Conservation (phyloP, 2,113 vertebrate genomes). For the Mesocricetus auratus region DNA sequence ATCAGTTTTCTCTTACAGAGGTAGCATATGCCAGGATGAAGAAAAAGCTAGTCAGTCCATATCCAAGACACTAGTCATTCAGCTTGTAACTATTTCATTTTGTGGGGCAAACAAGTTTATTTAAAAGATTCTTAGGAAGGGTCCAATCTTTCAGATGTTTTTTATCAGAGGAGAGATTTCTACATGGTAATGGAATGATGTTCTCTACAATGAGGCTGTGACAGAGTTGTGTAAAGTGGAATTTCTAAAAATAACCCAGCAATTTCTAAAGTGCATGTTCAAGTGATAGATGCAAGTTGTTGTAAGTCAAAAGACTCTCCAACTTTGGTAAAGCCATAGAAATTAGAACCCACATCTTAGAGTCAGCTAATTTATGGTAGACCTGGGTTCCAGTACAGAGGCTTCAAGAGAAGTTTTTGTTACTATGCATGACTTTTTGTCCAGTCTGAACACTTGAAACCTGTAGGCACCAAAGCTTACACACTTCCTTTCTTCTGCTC, state of each 20-base stretch:
- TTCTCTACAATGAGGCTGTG: background rate
- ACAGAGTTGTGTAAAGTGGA: background rate
- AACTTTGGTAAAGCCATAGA: background rate
- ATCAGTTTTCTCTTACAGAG: conserved; percentile 71
- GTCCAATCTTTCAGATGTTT: conserved; percentile 71
- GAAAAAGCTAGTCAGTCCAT: conserved; percentile 61
- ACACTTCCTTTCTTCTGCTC: background rate
- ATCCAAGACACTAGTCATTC: conserved; percentile 75
- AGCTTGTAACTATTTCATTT: conserved; percentile 75
- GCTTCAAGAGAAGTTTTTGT: background rate
- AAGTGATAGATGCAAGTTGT: background rate
- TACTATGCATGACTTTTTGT: background rate
- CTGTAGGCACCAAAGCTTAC: background rate
- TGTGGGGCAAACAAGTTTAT: conserved; percentile 64
- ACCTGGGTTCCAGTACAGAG: background rate
- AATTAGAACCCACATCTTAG: background rate
- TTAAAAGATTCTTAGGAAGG: conserved; percentile 66
- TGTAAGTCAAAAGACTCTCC: background rate
- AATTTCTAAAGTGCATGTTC: background rate
- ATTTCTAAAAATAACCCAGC: background rate
- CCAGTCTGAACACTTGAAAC: background rate
- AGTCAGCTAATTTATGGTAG: background rate
- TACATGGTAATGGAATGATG: conserved; percentile 59
- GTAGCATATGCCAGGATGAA: conserved; percentile 74
- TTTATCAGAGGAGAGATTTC: conserved; percentile 44